A percentile compares a stretch with the other conserved stretches of the same genome.
Conservation (phyloP, 2,797 vertebrate genomes). For the Euphonia xanthogaster region DNA sequence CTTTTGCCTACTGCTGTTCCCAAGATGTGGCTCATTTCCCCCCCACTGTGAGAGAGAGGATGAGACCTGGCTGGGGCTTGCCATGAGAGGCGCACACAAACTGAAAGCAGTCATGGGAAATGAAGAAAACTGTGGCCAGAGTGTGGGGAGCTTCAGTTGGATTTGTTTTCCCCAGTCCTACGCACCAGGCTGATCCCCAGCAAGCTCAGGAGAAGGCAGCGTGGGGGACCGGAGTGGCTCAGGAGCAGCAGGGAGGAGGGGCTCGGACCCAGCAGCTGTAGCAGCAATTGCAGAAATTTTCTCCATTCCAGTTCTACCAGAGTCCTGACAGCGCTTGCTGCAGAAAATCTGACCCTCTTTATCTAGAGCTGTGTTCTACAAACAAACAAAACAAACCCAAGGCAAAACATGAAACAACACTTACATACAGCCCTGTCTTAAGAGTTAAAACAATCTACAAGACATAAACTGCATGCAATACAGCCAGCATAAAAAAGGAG, state of each 20-base stretch:
- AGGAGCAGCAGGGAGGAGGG: slow-evolving; percentile 53
- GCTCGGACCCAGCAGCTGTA: slow-evolving; percentile 52
- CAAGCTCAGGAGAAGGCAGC: neutral
- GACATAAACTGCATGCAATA: slow-evolving; percentile 68
- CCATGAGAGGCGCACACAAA: neutral
- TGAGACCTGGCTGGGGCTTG: neutral
- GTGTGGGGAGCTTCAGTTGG: neutral
- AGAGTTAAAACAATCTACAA: neutral
- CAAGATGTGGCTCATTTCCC: neutral
- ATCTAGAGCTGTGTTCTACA: slow-evolving; percentile 98
- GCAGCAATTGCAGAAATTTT: slow-evolving; percentile 51
- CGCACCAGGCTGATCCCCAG: slow-evolving; percentile 65
- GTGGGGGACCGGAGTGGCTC: slow-evolving; percentile 18
- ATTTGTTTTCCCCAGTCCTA: slow-evolving; percentile 40
- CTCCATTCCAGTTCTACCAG: slow-evolving; percentile 44
- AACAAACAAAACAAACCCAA: neutral
- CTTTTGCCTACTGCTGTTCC: neutral
- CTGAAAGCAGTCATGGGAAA: neutral
- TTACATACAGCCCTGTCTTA: neutral
- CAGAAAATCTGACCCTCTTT: slow-evolving; percentile 88
- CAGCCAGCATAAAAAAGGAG: slow-evolving; percentile 67
- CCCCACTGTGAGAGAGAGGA: neutral
- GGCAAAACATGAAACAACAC: neutral
- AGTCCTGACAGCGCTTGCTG: slow-evolving; percentile 70
- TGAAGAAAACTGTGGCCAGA: neutral